Evolutionary conservation across 2,888 invertebrate species (phyloP), one percentile per base, ranked within the genome.

Genomic region (Bimastos eiseni): DNA sequence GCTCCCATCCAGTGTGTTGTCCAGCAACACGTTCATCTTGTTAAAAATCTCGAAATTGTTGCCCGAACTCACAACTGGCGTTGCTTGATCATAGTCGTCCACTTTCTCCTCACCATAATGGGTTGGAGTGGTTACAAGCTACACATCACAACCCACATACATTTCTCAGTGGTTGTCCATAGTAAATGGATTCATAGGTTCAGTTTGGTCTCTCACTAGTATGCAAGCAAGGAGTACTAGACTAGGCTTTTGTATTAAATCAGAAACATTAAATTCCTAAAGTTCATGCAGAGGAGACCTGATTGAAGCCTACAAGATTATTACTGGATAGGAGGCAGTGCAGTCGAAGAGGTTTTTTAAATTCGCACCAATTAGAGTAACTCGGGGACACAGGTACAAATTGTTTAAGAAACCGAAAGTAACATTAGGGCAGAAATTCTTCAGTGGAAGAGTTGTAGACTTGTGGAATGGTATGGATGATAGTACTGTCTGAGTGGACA

Each of bases 11-110:
- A 95, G 92, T 3, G 94, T 93, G 93, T 95, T 95, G 92, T 95
- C 95, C 89, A 95, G 93, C 92, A 95, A 93, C 84, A 95, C 94
- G 93, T 95, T 95, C 91, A 95, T 94, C 41, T 94, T 93, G 91
- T 94, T 94, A 91, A 95, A 94, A 83, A 95, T 93, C 90, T 95
- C 95, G 90, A 93, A 90, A 90, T 94, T 94, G 90, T 33, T 84
- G 41, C 41, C 19, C 36, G 37, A 36, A 33, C 13, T 34, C 37
- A 37, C 86, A 0, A 86, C 86, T 13, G 86, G 34, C 34, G 86
- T 34, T 3, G 36, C 37, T 86, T 37, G 34, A 24, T 86, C 86
- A 36, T 5, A 86, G 36, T 86, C 86, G 19, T 86, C 86, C 15
- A 37, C 37, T 15, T 34, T 86, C 86, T 37, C 37, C 34, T 36